These are phyloP conservation scores for Andrena marginata DNA, from an alignment of 2,888 invertebrate species.

Conservation along the genomic window DNA sequence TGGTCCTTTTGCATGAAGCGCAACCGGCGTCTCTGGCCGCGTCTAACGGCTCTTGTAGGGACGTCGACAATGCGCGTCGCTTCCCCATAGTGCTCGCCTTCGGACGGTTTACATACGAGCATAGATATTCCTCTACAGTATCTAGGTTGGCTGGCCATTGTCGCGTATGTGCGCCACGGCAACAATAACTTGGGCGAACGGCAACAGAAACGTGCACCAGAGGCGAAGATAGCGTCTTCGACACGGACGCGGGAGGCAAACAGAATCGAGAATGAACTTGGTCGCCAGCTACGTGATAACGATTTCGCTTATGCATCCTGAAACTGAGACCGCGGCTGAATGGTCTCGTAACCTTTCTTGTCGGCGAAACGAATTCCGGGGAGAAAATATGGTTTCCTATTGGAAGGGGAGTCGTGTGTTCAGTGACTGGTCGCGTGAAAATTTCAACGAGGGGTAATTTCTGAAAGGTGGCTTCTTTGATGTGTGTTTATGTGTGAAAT, in stretches of 20 bases:
- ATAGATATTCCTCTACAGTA: conserved; percentile 61
- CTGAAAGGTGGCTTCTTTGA: too few species aligned
- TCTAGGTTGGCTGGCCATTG: conserved; percentile 57
- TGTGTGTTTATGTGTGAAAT: too few species aligned
- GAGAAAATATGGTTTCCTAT: too few species aligned
- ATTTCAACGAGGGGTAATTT: too few species aligned
- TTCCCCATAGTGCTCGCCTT: conserved; percentile 55
- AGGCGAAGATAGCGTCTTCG: conserved; percentile 63
- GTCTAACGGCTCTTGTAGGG: conserved; percentile 75
- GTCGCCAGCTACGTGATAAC: conserved; percentile 22
- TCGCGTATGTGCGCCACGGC: conserved; percentile 52
- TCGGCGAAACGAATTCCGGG: not conserved
- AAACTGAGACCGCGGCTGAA: not conserved
- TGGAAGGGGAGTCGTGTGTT: too few species aligned
- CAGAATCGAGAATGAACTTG: conserved; percentile 41
- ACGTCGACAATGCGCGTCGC: conserved; percentile 47
- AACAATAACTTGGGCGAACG: conserved; percentile 64
- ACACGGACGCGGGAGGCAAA: conserved; percentile 4
- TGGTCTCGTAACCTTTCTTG: not conserved
- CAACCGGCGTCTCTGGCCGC: conserved; percentile 72
- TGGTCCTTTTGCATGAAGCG: conserved; percentile 67
- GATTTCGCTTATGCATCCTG: conserved; percentile 8
- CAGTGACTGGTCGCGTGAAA: too few species aligned
- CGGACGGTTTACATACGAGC: conserved; percentile 47
- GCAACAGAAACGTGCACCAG: conserved; percentile 61